Evolutionary conservation across 1,140 invertebrate genomes (phyloP).

Genomic region (Macrobrachium rosenbergii): DNA sequence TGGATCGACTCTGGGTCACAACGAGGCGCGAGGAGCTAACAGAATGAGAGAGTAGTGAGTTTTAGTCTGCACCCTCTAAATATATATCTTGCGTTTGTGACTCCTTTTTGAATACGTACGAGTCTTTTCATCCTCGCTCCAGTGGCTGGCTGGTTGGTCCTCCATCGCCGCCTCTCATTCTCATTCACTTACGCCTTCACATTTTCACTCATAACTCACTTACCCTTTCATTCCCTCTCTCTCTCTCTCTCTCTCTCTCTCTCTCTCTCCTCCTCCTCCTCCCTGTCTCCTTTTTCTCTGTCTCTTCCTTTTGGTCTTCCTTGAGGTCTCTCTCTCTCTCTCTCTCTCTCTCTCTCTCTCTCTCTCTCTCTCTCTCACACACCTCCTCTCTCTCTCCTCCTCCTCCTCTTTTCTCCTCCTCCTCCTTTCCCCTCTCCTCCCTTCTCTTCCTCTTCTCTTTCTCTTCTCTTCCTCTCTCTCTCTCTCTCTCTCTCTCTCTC

Average conservation of each 20-base stretch:
- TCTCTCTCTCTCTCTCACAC: conserved; percentile 15
- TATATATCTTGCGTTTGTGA: too few relatives aligned
- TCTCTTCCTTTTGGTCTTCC: not conserved
- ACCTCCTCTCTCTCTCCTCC: conserved; percentile 13
- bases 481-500: not conserved
- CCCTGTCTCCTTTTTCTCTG: not conserved
- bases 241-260: conserved; percentile 12
- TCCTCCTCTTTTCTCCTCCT: not conserved
- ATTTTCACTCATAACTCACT: not conserved
- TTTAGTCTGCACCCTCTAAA: too few relatives aligned
- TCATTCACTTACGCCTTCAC: not conserved
- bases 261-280: not conserved
- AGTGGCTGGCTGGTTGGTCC: not conserved
- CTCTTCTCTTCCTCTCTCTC: not conserved
- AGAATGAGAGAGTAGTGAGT: too few relatives aligned
- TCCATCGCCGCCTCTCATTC: not conserved
- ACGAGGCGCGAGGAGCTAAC: too few relatives aligned
- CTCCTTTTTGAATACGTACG: not conserved
- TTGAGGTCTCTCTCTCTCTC: too few relatives aligned
- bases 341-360: not conserved
- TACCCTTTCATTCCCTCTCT: not conserved
- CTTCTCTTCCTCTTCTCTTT: not conserved
- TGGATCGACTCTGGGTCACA: too few relatives aligned
- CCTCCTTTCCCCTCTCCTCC: not conserved
- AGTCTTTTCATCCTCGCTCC: not conserved